Base-by-base conservation (phyloP, 2,113 vertebrate genomes). In the Phrynocephalus versicolor region DNA sequence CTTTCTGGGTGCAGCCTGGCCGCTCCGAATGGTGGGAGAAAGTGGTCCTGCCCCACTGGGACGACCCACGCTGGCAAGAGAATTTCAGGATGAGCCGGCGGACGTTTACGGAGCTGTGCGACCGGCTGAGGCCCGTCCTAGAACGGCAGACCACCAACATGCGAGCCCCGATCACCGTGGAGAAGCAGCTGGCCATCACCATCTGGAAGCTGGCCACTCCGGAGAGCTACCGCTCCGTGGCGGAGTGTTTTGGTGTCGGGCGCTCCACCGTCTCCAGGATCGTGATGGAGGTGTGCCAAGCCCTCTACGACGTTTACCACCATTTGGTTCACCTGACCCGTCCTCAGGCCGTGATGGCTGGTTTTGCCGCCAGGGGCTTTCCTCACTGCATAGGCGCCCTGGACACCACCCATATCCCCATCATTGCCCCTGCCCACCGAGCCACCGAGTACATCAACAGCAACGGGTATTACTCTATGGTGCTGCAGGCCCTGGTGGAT, bases 61-160 rank as follows among this genome's bases (percentile, higher is more conserved):
- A 74, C 30, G 70, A 81, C n/a, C 70, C 41, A 0, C 84, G 80
- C 7, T 86, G 84, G 84, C 78, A 74, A 14, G 84, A 86, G 58
- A 86, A 86, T 37, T 86, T 86, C 84, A 27, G 84, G 57, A 86
- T 86, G 78, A 86, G 84, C 71, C 39, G 84, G 14, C 69, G 55
- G 57, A 86, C 84, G 1, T 86, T 86, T 25, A 74, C n/a, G 84
- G 84, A 86, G 39, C 78, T 86, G 57, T 86, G 84, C 6, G 21
- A 65, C 23, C 21, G 12, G 41, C 60, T 86, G 70, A 86, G 84
- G n/a, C 84, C 84, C 1, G 70, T 86, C 60, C 70, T 86, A 3
- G 84, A 86, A 58, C 78, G 78, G 23, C 84, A 86, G 77, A 86
- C 84, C 16, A 86, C 84, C 19, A 86, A 86, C 78, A 86, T 86